Evolutionary conservation across 2,797 vertebrate genomes (phyloP).

Genomic region (Sarcoramphus papa): DNA sequence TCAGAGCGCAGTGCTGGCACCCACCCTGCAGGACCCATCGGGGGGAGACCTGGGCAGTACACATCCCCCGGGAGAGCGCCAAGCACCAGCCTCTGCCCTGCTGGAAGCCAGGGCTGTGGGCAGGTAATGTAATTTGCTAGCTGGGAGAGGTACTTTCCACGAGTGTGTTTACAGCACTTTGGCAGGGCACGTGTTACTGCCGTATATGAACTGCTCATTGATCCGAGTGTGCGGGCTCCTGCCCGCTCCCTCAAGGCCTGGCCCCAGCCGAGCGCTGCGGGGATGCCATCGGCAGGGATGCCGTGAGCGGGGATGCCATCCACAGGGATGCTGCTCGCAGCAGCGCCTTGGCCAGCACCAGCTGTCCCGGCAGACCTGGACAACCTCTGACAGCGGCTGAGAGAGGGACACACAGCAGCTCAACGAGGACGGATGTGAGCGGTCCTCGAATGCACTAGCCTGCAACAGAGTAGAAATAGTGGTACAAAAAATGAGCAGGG

Average conservation of each 20-base stretch:
- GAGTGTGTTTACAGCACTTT: background rate
- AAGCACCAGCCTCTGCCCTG: background rate
- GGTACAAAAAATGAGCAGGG: background rate
- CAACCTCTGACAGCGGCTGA: background rate
- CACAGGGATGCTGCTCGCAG: background rate
- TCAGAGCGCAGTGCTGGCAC: background rate
- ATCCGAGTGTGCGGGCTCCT: fast-evolving
- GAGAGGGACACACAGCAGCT: background rate
- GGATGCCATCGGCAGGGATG: background rate
- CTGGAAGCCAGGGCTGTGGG: background rate
- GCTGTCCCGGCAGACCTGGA: background rate
- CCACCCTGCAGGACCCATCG: fast-evolving
- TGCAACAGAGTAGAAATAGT: background rate
- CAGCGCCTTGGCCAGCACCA: background rate
- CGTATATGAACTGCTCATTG: background rate
- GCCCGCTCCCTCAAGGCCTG: background rate
- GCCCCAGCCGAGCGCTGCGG: fast-evolving
- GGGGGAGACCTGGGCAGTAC: background rate
- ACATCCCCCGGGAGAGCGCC: fast-evolving
- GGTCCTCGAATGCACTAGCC: background rate
- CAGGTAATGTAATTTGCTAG: background rate
- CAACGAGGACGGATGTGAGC: background rate
- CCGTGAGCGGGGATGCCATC: background rate
- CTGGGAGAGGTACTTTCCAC: background rate
- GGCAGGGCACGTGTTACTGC: background rate